These are phyloP conservation scores for Leptosomus discolor DNA, from an alignment of 2,113 vertebrate genomes.

Conservation along the genomic window DNA sequence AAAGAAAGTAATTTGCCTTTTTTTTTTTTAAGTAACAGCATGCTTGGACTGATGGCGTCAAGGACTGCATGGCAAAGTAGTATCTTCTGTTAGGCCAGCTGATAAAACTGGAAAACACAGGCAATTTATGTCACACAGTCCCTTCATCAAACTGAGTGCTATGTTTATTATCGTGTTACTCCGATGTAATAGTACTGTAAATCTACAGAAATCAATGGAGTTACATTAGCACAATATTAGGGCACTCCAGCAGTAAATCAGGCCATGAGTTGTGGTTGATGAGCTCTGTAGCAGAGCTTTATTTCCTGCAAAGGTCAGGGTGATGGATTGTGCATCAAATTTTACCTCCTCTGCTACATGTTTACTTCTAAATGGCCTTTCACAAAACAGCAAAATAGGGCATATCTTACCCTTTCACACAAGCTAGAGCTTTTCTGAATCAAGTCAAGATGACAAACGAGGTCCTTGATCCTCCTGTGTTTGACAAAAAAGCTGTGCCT, in stretches of 20 bases:
- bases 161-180: not conserved
- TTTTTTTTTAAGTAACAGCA: not conserved
- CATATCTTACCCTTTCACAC: not conserved
- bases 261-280: not conserved
- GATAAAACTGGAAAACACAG: not conserved
- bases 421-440: not conserved
- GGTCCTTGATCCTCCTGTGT: not conserved
- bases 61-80: not conserved
- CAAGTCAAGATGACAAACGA: not conserved
- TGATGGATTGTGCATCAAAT: not conserved
- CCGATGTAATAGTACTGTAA: not conserved
- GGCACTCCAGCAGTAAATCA: conserved; percentile 6
- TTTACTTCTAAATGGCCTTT: not conserved
- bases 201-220: conserved; percentile 33
- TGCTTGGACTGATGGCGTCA: not conserved
- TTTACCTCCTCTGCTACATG: not conserved
- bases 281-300: not conserved
- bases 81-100: not conserved
- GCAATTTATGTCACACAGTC: not conserved
- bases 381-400: not conserved
- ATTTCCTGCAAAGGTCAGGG: conserved; percentile 15
- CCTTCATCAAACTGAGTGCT: not conserved
- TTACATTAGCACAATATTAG: conserved; percentile 1
- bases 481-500: not conserved
- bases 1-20: not conserved